A percentile compares a stretch with the other conserved stretches of the same genome.
These are phyloP conservation scores for Phaonia tiefii DNA, from an alignment of 2,888 invertebrate species.

Conservation along the genomic window DNA sequence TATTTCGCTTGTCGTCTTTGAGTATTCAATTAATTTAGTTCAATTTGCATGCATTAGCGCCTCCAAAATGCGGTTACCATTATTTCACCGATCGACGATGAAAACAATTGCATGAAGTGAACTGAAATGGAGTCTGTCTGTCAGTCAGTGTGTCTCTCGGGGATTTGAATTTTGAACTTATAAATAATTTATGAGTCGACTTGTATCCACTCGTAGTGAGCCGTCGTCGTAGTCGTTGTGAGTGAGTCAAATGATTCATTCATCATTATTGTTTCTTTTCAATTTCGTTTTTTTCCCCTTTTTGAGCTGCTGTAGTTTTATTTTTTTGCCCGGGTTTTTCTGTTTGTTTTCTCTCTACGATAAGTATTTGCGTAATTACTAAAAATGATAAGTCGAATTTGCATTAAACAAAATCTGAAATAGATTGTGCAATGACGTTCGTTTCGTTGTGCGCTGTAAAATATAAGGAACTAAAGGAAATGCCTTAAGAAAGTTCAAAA, in stretches of 20 bases:
- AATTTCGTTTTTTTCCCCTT: background rate
- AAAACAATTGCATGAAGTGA: background rate
- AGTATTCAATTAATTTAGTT: constrained; percentile 69
- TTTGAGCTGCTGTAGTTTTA: constrained; percentile 16
- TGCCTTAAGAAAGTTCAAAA: constrained; percentile 41
- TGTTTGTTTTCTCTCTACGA: background rate
- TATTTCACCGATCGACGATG: constrained; percentile 13
- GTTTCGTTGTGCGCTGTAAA: background rate
- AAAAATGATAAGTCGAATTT: constrained; percentile 50
- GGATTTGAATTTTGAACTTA: constrained; percentile 48
- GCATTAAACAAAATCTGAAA: background rate
- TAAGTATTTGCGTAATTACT: constrained; percentile 55
- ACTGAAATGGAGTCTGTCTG: background rate
- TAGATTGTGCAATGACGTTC: constrained; percentile 19
- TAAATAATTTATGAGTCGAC: constrained; percentile 64
- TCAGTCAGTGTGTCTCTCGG: background rate
- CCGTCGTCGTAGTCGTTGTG: background rate
- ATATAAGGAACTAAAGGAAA: constrained; percentile 53
- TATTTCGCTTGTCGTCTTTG: constrained; percentile 21
- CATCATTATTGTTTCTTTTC: constrained; percentile 4
- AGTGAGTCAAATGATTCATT: constrained; percentile 30
- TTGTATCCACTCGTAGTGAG: constrained; percentile 25
- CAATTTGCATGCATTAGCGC: constrained; percentile 74
- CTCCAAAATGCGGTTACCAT: constrained; percentile 55
- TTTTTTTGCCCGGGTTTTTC: constrained; percentile 10